Conservation (phyloP, 2,113 vertebrate genomes). For the Anhinga anhinga region DNA sequence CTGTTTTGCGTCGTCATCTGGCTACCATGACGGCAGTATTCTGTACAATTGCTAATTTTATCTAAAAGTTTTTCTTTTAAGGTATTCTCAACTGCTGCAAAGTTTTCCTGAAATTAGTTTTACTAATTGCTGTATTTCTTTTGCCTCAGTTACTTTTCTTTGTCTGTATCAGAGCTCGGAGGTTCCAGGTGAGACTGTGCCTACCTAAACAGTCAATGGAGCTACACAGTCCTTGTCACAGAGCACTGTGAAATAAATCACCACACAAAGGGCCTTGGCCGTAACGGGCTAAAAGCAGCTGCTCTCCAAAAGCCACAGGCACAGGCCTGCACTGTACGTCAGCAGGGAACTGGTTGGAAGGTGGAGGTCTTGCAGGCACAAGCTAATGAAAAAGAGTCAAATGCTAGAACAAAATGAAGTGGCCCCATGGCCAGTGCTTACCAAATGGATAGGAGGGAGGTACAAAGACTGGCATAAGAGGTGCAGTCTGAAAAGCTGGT, state of each 20-base stretch:
- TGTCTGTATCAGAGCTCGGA: not conserved
- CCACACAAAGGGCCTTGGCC: not conserved
- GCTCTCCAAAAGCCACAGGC: not conserved
- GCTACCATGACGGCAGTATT: not conserved
- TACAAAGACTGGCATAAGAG: not conserved
- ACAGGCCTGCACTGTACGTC: not conserved
- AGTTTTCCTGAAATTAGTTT: not conserved
- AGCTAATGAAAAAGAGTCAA: not conserved
- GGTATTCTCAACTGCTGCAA: not conserved
- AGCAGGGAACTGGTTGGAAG: not conserved
- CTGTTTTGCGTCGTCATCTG: conserved; percentile 19
- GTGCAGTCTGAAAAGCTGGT: not conserved
- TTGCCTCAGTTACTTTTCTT: not conserved
- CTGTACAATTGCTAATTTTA: not conserved
- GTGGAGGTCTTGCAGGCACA: not conserved
- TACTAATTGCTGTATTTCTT: not conserved
- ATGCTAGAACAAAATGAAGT: not conserved
- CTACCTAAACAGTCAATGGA: not conserved
- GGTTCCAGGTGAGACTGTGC: not conserved
- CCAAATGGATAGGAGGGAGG: not conserved
- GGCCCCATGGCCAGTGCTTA: not conserved
- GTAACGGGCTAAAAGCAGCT: not conserved
- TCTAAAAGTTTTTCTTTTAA: not conserved
- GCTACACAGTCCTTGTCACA: not conserved
- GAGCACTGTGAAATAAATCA: not conserved